Conservation (phyloP, 2,888 invertebrate species). For the Cacoxenus indagator region DNA sequence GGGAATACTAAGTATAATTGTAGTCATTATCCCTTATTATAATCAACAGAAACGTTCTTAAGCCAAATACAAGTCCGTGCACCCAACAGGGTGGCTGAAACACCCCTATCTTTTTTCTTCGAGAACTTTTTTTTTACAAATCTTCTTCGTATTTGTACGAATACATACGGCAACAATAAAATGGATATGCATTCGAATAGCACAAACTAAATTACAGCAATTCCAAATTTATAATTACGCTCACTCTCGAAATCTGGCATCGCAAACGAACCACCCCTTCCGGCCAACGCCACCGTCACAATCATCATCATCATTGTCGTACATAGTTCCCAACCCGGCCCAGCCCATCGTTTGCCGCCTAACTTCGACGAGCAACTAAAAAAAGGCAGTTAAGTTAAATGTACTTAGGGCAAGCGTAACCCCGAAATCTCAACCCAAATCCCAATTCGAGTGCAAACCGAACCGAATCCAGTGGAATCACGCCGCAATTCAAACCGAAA, state of each 20-base stretch:
- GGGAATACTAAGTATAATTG: background rate
- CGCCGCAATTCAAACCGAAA: background rate
- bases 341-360: conserved; percentile 58
- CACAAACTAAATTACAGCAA: conserved; percentile 65
- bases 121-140: conserved; percentile 19
- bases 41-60: conserved; percentile 2
- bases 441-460: too few relatives aligned
- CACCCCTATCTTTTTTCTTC: background rate
- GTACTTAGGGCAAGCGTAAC: conserved; percentile 64
- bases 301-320: conserved; percentile 14
- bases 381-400: conserved; percentile 58
- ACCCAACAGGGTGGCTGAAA: conserved; percentile 29
- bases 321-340: conserved; percentile 30
- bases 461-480: background rate
- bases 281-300: conserved; percentile 20
- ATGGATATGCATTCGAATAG: conserved; percentile 44
- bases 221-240: conserved; percentile 65
- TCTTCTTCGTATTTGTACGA: conserved; percentile 34
- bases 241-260: conserved; percentile 49
- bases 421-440: conserved; percentile 61
- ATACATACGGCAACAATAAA: conserved; percentile 37
- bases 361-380: conserved; percentile 29
- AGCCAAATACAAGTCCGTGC: conserved; percentile 29
- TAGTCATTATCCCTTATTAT: conserved; percentile 4
- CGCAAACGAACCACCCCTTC: conserved; percentile 52